Base-by-base conservation (phyloP, 2,113 vertebrate species). In the Lepisosteus oculatus region DNA sequence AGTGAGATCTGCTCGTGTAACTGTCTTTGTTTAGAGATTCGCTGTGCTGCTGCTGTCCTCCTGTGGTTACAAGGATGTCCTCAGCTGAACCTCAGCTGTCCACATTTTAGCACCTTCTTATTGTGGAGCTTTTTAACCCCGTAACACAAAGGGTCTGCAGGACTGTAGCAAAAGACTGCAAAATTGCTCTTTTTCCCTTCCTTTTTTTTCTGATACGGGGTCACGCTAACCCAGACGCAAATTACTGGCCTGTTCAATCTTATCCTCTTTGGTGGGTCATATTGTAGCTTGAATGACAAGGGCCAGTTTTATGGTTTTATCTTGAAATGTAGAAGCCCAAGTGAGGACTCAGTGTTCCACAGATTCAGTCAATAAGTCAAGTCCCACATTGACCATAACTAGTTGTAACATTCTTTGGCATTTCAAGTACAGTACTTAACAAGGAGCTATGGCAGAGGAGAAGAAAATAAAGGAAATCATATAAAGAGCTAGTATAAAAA, bases 281-380 rank as follows among this genome's bases (percentile, higher is more conserved):
- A 15, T 65, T 72, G 59, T 42, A 8, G 77, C 43, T 64, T 47
- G 29, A 17, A 11, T 3, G 51, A 4, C 14, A 15, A 65, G 68
- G 70, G 69, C 76, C 76, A 81, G 65, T 65, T 65, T 69, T 77
- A 71, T 75, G 64, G 70, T 74, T 72, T 70, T 68, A 59, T 56
- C 61, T 69, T 3, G 68, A 75, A 64, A 55, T 6, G 12, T 9
- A 67, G 61, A 61, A 14, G 56, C 68, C 55, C 29, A n/a, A 13
- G 55, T 79, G 68, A 72, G 72, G 78, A 59, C 68, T 66, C 43
- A 74, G 70, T 51, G 66, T 76, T 81, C 54, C 77, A 71, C 15
- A 56, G 47, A 74, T 73, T 75, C 76, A 77, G 78, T 74, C 70
- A 81, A 74, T 78, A 82, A 85, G 84, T 74, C 41, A 85, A 73